Evolutionary conservation across 2,113 vertebrate species (phyloP).

Genomic region (Hemiprocne comata): DNA sequence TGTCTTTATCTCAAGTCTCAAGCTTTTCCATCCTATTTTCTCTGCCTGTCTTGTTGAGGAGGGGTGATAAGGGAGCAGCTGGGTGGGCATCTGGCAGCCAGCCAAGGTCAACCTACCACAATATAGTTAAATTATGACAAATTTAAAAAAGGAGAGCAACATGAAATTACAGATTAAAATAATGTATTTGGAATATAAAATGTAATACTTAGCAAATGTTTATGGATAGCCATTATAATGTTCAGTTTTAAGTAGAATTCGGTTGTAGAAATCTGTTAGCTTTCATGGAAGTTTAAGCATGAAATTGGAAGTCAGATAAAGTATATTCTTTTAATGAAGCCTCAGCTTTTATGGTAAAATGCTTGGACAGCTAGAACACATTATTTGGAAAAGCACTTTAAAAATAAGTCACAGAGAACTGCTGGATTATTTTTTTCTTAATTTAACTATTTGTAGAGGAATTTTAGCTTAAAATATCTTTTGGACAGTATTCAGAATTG

Average conservation of each 20-base stretch:
- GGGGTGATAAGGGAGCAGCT: neutral
- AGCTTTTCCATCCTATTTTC: neutral
- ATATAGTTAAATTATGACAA: neutral
- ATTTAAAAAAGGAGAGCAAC: neutral
- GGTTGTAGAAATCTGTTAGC: neutral
- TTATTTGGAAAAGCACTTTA: neutral
- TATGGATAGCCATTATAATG: neutral
- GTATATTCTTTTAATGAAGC: neutral
- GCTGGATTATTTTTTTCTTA: neutral
- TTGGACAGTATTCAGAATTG: neutral
- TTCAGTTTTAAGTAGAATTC: neutral
- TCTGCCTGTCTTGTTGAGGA: neutral
- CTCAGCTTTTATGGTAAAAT: neutral
- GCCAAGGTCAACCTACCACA: neutral
- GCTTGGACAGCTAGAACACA: neutral
- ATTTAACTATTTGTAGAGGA: neutral
- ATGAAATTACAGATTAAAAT: neutral
- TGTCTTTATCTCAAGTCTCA: neutral
- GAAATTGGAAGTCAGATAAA: neutral
- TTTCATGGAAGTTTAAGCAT: neutral
- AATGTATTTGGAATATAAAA: neutral
- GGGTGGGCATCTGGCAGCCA: neutral
- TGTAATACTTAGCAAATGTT: neutral
- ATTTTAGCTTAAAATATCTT: neutral
- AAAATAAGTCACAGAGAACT: neutral